phyloP scores from a whole-genome alignment of 2,888 invertebrate species.

The Amiota minor region DNA sequence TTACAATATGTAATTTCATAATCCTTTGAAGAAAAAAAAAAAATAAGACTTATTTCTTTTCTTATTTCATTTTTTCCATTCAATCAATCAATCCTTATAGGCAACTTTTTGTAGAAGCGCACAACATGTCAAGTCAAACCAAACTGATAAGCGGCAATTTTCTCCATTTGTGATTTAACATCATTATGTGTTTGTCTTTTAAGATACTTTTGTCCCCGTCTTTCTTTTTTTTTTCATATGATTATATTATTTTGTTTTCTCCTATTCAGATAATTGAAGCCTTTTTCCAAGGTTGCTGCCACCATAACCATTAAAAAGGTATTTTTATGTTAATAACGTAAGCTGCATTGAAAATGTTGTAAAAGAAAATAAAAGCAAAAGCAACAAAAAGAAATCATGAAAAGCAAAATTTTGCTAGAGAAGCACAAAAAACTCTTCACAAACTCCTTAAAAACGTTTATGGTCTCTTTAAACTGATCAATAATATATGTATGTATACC shows the following conservation, averaged over 20 bases:
- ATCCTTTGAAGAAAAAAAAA: no score
- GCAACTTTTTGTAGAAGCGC: neutral
- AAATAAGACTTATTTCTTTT: no score
- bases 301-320: conserved; percentile 54
- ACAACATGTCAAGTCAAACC: conserved; percentile 10
- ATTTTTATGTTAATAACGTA: conserved; percentile 48
- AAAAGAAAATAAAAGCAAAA: neutral
- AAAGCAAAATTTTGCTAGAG: neutral
- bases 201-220: neutral
- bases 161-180: neutral
- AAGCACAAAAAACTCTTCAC: no score
- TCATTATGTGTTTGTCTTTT: neutral
- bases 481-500: no score
- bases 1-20: no score
- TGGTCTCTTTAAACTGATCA: no score
- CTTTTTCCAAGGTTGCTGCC: conserved; percentile 28
- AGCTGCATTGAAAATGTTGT: neutral
- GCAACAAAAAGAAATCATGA: neutral
- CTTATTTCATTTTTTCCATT: neutral
- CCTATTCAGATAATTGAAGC: conserved; percentile 38
- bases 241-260: conserved; percentile 9
- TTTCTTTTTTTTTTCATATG: neutral
- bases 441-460: no score
- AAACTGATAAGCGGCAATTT: conserved; percentile 19
- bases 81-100: conserved; percentile 9